Percentiles rank a stretch among this genome's conserved stretches.
phyloP scores from a whole-genome alignment of 2,888 invertebrate species.

The Tipula unca region DNA sequence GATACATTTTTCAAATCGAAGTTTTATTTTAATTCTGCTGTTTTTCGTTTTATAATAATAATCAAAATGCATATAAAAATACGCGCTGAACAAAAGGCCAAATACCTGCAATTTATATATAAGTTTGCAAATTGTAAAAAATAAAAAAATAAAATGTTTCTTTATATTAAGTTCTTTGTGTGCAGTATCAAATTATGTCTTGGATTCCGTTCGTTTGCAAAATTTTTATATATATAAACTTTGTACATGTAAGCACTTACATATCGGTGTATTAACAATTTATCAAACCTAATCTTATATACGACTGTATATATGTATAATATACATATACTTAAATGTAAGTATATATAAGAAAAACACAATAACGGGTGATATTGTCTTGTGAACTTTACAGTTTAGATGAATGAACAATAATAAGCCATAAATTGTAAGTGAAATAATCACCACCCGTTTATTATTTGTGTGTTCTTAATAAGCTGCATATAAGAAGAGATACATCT shows the following conservation, averaged over 20 bases:
- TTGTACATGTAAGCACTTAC: background rate
- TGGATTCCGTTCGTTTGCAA: background rate
- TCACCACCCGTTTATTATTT: background rate
- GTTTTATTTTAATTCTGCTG: background rate
- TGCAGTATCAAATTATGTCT: background rate
- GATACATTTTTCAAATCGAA: background rate
- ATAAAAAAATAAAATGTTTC: background rate
- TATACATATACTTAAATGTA: no score
- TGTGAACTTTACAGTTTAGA: background rate
- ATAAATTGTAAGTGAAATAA: background rate
- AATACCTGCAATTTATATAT: background rate
- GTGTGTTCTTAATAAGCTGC: background rate
- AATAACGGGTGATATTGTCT: background rate
- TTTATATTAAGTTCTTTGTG: background rate
- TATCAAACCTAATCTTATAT: slow-evolving; percentile 8
- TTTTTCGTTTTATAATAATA: background rate
- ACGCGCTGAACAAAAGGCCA: background rate
- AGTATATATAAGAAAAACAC: background rate
- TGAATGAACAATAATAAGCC: background rate
- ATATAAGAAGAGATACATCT: background rate
- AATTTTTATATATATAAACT: background rate
- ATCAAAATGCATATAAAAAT: background rate
- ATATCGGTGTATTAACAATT: background rate
- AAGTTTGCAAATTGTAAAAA: background rate
- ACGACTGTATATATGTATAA: background rate